phyloP scores from a whole-genome alignment of 2,113 vertebrate genomes.

The Callithrix jacchus region DNA sequence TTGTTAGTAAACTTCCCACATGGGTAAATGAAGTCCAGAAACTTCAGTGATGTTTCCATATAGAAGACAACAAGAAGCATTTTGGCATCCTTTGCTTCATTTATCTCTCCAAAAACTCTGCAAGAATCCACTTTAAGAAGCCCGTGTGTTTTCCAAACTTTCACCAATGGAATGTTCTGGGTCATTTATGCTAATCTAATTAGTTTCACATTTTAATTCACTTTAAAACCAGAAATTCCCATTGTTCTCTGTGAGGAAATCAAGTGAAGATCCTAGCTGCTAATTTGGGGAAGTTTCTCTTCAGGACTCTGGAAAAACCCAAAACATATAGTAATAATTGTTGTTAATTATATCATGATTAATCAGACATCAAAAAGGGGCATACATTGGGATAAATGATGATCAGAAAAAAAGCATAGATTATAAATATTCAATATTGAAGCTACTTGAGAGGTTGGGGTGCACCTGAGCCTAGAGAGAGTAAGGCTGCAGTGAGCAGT shows the following conservation, averaged over 20 bases:
- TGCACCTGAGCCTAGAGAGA: too few relatives aligned
- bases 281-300: constrained; percentile 23
- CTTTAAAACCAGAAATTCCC: not conserved
- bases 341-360: not conserved
- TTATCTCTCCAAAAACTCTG: not conserved
- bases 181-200: not conserved
- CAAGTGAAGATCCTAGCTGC: not conserved
- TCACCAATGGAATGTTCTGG: not conserved
- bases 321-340: not conserved
- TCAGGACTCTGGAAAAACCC: not conserved
- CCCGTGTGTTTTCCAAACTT: not conserved
- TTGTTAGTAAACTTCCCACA: constrained; percentile 10
- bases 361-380: not conserved
- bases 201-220: not conserved
- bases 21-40: not conserved
- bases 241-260: not conserved
- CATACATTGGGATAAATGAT: not conserved
- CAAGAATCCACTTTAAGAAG: not conserved
- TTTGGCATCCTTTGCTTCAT: not conserved
- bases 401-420: not conserved
- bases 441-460: too few relatives aligned
- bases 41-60: not conserved
- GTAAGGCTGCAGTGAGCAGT: too few relatives aligned
- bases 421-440: not conserved
- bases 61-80: not conserved